Evolutionary conservation across 2,113 vertebrate genomes (phyloP).

Genomic region (Fregetta grallaria): DNA sequence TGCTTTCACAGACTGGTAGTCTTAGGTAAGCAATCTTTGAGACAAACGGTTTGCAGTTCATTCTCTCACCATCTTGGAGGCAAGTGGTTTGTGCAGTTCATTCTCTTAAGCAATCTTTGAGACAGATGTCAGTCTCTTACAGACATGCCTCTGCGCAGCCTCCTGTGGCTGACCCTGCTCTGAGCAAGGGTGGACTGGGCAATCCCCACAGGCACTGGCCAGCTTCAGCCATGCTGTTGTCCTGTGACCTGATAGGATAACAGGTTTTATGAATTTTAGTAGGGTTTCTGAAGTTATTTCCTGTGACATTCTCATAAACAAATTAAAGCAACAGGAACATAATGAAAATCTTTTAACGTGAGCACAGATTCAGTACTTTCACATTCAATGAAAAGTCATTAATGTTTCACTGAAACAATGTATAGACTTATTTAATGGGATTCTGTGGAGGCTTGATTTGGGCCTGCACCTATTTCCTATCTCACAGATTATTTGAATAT

Average conservation of each 20-base stretch:
- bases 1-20: too few relatives aligned
- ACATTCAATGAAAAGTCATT: neutral
- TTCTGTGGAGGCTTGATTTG: neutral
- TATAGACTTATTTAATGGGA: neutral
- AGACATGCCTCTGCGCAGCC: neutral
- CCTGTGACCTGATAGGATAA: neutral
- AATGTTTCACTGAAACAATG: neutral
- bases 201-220: neutral
- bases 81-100: too few relatives aligned
- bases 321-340: neutral
- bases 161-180: neutral
- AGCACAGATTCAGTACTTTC: neutral
- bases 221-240: neutral
- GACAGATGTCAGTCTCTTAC: neutral
- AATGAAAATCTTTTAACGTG: neutral
- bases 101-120: too few relatives aligned
- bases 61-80: too few relatives aligned
- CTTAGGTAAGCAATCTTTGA: too few relatives aligned
- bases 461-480: neutral
- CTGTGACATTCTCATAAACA: neutral
- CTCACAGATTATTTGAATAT: neutral
- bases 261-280: neutral
- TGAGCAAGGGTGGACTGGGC: neutral
- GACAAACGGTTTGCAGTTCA: too few relatives aligned
- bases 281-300: neutral